phyloP scores from a whole-genome alignment of 2,113 vertebrate genomes.

The Phaethon lepturus region DNA sequence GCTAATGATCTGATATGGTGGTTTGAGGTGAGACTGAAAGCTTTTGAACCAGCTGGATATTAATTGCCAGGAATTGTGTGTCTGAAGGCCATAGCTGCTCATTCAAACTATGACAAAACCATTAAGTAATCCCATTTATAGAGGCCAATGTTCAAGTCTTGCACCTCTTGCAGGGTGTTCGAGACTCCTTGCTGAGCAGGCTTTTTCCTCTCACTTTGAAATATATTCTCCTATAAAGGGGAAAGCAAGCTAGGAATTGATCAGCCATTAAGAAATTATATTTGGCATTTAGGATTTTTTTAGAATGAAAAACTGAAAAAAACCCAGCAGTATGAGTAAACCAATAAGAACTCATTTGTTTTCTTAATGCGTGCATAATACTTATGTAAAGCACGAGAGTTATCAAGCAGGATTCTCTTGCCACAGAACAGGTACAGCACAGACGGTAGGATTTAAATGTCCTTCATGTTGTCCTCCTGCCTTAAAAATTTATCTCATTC shows the following conservation, averaged over 20 bases:
- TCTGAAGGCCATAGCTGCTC: neutral
- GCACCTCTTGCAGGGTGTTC: neutral
- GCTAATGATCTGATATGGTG: neutral
- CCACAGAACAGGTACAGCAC: slow-evolving; percentile 22
- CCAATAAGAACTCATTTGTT: neutral
- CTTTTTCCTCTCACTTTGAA: neutral
- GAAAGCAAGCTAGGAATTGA: neutral
- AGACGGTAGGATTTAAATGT: neutral
- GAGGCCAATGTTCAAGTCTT: neutral
- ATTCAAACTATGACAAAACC: neutral
- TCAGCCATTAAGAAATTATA: neutral
- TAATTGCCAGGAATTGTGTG: neutral
- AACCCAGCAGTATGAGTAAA: neutral
- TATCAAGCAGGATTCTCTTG: slow-evolving; percentile 58
- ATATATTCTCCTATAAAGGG: neutral
- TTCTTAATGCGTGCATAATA: neutral
- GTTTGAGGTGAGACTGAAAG: neutral
- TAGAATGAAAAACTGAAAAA: neutral
- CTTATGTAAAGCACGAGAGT: slow-evolving; percentile 48
- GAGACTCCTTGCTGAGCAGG: neutral
- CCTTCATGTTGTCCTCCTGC: neutral
- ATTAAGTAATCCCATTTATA: neutral
- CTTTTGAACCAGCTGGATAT: neutral
- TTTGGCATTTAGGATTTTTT: neutral
- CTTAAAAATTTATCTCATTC: neutral